A percentile compares a stretch with the other conserved stretches of the same genome.
phyloP scores from a whole-genome alignment of 1,140 invertebrate genomes.

The Teleopsis dalmanni region DNA sequence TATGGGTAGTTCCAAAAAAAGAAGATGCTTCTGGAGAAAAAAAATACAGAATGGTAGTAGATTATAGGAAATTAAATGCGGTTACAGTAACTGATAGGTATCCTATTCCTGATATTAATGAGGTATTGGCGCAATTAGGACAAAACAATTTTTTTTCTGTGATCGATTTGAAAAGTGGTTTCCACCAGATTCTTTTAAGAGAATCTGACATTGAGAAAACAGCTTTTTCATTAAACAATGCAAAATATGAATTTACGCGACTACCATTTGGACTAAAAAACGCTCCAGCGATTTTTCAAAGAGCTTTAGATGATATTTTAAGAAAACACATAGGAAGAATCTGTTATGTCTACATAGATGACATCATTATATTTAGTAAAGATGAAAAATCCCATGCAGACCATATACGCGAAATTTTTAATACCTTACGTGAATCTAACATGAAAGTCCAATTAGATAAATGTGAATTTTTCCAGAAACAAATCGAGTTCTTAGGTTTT shows the following conservation, averaged over 20 bases:
- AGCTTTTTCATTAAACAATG: slow-evolving; percentile 33
- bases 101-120: slow-evolving; percentile 48
- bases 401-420: neutral
- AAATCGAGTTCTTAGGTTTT: too few species aligned
- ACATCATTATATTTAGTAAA: slow-evolving; percentile 2
- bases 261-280: slow-evolving; percentile 2
- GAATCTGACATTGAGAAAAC: slow-evolving; percentile 34
- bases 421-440: neutral
- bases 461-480: neutral
- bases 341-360: slow-evolving; percentile 6
- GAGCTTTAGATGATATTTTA: slow-evolving; percentile 1
- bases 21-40: slow-evolving; percentile 19
- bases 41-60: slow-evolving; percentile 35
- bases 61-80: slow-evolving; percentile 33
- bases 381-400: neutral
- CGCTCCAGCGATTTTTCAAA: neutral
- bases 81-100: slow-evolving; percentile 41
- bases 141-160: slow-evolving; percentile 40
- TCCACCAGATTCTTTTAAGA: slow-evolving; percentile 43
- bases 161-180: slow-evolving; percentile 46
- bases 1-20: slow-evolving; percentile 15
- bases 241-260: slow-evolving; percentile 1
- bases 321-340: neutral
- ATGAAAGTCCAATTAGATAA: slow-evolving; percentile 4
- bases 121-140: slow-evolving; percentile 43